Percentiles rank a stretch among this genome's conserved stretches.
Evolutionary conservation across 2,113 vertebrate genomes (phyloP).

Genomic region (Spermophilus dauricus): DNA sequence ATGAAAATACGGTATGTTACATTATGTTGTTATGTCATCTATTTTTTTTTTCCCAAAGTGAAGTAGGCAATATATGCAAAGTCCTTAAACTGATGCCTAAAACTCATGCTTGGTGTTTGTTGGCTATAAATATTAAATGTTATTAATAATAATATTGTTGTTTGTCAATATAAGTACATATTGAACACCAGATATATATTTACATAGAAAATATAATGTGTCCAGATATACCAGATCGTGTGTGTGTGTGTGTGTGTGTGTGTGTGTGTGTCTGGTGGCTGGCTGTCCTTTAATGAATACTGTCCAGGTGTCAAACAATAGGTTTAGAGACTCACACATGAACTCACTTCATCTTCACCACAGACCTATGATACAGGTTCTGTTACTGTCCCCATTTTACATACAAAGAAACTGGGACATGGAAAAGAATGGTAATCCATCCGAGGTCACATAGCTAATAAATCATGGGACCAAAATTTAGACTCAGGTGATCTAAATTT

Average conservation of each 20-base stretch:
- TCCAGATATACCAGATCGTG: not conserved
- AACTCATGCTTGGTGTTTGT: not conserved
- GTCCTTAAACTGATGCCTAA: slow-evolving; percentile 3
- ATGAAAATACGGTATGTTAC: not conserved
- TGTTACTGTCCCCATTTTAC: not conserved
- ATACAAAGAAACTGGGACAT: not conserved
- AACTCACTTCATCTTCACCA: not conserved
- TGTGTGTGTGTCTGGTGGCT: not conserved
- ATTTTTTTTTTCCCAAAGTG: not conserved
- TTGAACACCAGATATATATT: not conserved
- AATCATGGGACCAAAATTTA: not conserved
- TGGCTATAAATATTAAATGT: not conserved
- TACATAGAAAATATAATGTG: not conserved
- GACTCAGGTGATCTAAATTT: not conserved
- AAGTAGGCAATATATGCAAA: not conserved
- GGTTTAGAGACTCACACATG: not conserved
- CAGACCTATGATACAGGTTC: not conserved
- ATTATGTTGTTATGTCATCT: not conserved
- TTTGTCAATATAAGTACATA: slow-evolving; percentile 24
- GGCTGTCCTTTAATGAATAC: not conserved
- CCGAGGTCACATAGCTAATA: not conserved
- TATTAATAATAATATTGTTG: not conserved
- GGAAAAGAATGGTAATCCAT: not conserved
- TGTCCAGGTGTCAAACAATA: not conserved
- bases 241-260: not conserved